Percentiles rank a stretch among this genome's conserved stretches.
These are phyloP conservation scores for Drosophila murphyi DNA, from an alignment of 1,140 invertebrate species.

Conservation along the genomic window DNA sequence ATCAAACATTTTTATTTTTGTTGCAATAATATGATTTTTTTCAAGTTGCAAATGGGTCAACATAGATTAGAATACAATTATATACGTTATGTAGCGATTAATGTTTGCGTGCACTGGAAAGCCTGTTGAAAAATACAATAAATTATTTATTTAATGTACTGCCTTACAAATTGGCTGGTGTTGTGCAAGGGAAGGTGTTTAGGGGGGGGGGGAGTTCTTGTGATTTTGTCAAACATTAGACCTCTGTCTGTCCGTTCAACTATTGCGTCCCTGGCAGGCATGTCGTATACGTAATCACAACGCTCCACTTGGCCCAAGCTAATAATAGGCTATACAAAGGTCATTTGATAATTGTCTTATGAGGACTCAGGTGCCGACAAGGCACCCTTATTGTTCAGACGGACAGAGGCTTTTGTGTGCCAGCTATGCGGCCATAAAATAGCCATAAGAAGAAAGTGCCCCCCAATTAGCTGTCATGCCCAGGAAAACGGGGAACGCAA, in stretches of 20 bases:
- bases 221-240: constrained; percentile 38
- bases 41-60: too few relatives aligned
- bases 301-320: constrained; percentile 20
- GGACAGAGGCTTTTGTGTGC: constrained; percentile 47
- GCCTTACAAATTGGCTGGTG: not conserved
- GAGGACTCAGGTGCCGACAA: constrained; percentile 52
- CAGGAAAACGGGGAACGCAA: constrained; percentile 36
- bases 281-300: constrained; percentile 22
- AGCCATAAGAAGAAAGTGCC: constrained; percentile 52
- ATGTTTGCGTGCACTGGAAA: not conserved
- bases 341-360: constrained; percentile 79
- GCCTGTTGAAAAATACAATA: not conserved
- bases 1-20: too few relatives aligned
- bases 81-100: not conserved
- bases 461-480: constrained; percentile 74
- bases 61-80: not conserved
- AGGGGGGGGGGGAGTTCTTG: not conserved
- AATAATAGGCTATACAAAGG: constrained; percentile 79
- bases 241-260: not conserved
- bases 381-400: not conserved
- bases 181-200: not conserved
- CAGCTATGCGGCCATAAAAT: constrained; percentile 65
- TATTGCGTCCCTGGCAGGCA: not conserved
- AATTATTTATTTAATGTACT: constrained; percentile 27
- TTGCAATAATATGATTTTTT: too few relatives aligned